Conservation (phyloP, 2,888 invertebrate species). For the Heteromyza rotundicornis region DNA sequence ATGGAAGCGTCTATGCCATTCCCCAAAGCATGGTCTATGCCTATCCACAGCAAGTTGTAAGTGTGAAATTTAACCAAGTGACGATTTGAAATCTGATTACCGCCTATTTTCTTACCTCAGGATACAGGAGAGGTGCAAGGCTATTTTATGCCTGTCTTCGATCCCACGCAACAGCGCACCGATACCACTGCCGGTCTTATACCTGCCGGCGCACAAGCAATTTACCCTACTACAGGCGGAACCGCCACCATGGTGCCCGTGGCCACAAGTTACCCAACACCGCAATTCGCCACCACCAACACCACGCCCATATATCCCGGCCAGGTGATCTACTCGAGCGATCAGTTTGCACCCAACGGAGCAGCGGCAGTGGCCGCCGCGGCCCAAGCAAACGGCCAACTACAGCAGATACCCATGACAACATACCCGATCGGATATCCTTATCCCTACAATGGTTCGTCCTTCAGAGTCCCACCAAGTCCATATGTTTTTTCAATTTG, state of each 20-base stretch:
- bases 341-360: conserved; percentile 50
- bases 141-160: conserved; percentile 62
- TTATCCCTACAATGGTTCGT: conserved; percentile 59
- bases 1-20: conserved; percentile 62
- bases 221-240: conserved; percentile 54
- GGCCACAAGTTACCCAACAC: conserved; percentile 54
- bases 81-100: conserved; percentile 23
- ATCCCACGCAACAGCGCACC: conserved; percentile 58
- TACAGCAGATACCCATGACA: conserved; percentile 61
- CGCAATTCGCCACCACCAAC: conserved; percentile 54
- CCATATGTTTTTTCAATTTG: not conserved
- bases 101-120: conserved; percentile 25
- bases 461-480: not conserved
- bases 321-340: conserved; percentile 62
- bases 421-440: conserved; percentile 62
- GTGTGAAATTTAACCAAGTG: conserved; percentile 42
- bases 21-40: conserved; percentile 62
- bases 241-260: conserved; percentile 58
- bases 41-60: conserved; percentile 56
- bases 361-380: conserved; percentile 36
- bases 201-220: conserved; percentile 53
- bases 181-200: conserved; percentile 45
- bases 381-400: conserved; percentile 46
- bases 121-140: conserved; percentile 58
- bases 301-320: conserved; percentile 59